Percentiles rank a stretch among this genome's conserved stretches.
phyloP scores from a whole-genome alignment of 2,888 invertebrate genomes.

The Suillia variegata region DNA sequence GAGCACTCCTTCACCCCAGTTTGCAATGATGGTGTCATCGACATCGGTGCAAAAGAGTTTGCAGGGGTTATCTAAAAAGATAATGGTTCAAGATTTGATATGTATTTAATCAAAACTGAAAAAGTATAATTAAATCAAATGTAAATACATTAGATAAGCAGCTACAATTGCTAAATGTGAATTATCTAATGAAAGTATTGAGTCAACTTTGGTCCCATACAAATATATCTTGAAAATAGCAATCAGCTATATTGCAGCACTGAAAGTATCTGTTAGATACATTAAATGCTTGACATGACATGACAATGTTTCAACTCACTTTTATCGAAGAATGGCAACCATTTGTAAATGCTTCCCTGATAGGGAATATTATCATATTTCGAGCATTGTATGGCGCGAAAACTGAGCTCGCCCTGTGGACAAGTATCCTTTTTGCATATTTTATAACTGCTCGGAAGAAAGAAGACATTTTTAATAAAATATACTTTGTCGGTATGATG shows the following conservation, averaged over 20 bases:
- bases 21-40: conserved; percentile 74
- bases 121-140: not conserved
- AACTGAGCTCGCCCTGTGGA: conserved; percentile 71
- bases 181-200: too few relatives aligned
- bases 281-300: too few relatives aligned
- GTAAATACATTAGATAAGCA: not conserved
- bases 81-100: too few relatives aligned
- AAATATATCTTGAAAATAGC: too few relatives aligned
- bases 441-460: conserved; percentile 65
- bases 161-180: too few relatives aligned
- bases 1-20: conserved; percentile 74
- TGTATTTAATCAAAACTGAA: not conserved
- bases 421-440: conserved; percentile 83
- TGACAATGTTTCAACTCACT: conserved; percentile 63
- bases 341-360: conserved; percentile 71
- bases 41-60: conserved; percentile 81
- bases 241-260: too few relatives aligned
- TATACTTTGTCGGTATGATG: conserved; percentile 27
- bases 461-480: conserved; percentile 4
- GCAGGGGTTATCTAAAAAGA: conserved; percentile 74
- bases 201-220: too few relatives aligned
- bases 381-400: conserved; percentile 78
- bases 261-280: too few relatives aligned
- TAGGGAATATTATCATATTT: conserved; percentile 72
- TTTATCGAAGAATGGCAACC: conserved; percentile 77